phyloP scores from a whole-genome alignment of 2,797 vertebrate species.

The Syndactyla subalaris region DNA sequence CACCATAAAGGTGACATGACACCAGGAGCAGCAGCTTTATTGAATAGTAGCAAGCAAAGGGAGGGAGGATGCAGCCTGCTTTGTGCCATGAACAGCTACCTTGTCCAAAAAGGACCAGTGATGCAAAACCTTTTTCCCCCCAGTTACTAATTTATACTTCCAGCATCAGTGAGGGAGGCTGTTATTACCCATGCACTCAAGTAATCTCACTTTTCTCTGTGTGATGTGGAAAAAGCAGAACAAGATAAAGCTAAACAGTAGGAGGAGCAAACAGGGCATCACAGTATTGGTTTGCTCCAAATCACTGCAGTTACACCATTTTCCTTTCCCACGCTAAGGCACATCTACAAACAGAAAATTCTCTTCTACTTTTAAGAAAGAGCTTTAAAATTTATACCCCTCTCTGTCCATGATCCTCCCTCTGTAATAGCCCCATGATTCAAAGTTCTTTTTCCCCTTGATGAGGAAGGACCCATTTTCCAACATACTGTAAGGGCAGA shows the following conservation, averaged over 20 bases:
- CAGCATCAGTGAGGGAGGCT: neutral
- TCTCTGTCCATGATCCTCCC: neutral
- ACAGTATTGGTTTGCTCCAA: neutral
- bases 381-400: neutral
- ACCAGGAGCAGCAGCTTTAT: neutral
- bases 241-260: neutral
- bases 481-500: neutral
- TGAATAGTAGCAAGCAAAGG: neutral
- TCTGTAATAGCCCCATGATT: neutral
- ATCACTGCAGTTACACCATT: neutral
- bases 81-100: neutral
- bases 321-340: neutral
- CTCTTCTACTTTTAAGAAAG: neutral
- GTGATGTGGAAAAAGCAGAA: neutral
- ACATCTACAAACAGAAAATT: neutral
- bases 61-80: neutral
- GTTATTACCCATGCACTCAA: neutral
- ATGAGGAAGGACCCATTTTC: neutral
- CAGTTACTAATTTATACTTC: neutral
- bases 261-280: neutral
- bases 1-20: neutral
- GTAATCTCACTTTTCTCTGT: neutral
- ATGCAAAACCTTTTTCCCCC: neutral
- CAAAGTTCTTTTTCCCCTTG: neutral
- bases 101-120: neutral